These are phyloP conservation scores for Saguinus imperator DNA, from an alignment of 2,113 vertebrate genomes.

Conservation along the genomic window DNA sequence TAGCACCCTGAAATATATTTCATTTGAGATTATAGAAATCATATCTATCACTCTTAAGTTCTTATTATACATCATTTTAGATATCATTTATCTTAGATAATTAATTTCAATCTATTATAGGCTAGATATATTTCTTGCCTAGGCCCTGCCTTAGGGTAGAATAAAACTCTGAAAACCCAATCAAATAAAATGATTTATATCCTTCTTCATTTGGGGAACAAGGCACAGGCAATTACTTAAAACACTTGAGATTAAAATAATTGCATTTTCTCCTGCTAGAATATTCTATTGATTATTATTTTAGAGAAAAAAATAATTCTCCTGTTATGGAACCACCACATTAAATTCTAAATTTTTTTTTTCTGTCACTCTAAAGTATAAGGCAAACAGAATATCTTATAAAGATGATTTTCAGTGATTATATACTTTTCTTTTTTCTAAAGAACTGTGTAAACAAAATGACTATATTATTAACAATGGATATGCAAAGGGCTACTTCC, in stretches of 20 bases:
- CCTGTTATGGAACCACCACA: neutral
- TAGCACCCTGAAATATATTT: neutral
- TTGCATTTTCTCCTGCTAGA: neutral
- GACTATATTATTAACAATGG: conserved; percentile 65
- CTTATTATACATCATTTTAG: neutral
- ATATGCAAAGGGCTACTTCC: conserved; percentile 47
- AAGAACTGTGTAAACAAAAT: conserved; percentile 71
- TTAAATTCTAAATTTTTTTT: conserved; percentile 41
- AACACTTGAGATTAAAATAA: conserved; percentile 24
- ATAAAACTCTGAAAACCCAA: conserved; percentile 30
- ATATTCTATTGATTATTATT: neutral
- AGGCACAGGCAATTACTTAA: neutral
- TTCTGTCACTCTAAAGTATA: neutral
- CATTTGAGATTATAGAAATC: conserved; percentile 15
- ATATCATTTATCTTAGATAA: conserved; percentile 3
- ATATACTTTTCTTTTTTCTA: conserved; percentile 60
- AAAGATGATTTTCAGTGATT: conserved; percentile 67
- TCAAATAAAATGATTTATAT: conserved; percentile 6
- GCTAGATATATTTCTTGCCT: neutral
- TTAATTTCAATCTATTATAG: conserved; percentile 24
- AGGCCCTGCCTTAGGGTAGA: neutral
- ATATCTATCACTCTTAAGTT: neutral
- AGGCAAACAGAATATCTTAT: conserved; percentile 51
- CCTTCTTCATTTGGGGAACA: conserved; percentile 39
- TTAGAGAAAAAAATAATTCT: conserved; percentile 3